phyloP scores from a whole-genome alignment of 2,888 invertebrate species.

The Baronia brevicornis region DNA sequence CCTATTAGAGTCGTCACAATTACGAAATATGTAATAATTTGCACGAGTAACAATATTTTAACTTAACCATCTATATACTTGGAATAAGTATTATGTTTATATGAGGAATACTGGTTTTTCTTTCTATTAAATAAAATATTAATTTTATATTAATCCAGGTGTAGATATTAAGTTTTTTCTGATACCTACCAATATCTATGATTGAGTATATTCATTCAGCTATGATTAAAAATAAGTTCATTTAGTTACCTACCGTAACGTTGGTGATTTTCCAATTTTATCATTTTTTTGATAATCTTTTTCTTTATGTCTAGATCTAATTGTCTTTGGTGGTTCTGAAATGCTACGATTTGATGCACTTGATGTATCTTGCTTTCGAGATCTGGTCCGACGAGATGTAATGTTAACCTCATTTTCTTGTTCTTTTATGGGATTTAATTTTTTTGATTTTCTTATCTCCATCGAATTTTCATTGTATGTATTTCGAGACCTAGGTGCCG shows the following conservation, averaged over 20 bases:
- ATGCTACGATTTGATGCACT: slow-evolving; percentile 39
- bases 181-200: too few species aligned
- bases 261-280: slow-evolving; percentile 13
- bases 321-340: slow-evolving; percentile 52
- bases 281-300: slow-evolving; percentile 15
- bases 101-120: too few species aligned
- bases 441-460: slow-evolving; percentile 30
- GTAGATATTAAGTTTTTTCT: too few species aligned
- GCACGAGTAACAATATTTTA: too few species aligned
- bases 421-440: slow-evolving; percentile 49
- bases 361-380: slow-evolving; percentile 32
- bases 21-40: too few species aligned
- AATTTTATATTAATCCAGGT: too few species aligned
- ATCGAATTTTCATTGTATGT: slow-evolving; percentile 37
- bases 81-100: too few species aligned
- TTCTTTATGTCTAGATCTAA: slow-evolving; percentile 23
- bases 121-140: too few species aligned
- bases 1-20: too few species aligned
- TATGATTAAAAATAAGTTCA: neutral
- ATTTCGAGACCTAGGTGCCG: slow-evolving; percentile 49
- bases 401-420: slow-evolving; percentile 31
- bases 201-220: too few species aligned
- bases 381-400: slow-evolving; percentile 33
- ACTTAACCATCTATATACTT: too few species aligned
- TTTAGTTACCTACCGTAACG: slow-evolving; percentile 18